Evolutionary conservation across 2,888 invertebrate genomes (phyloP).

Genomic region (Cheilosia urbana): DNA sequence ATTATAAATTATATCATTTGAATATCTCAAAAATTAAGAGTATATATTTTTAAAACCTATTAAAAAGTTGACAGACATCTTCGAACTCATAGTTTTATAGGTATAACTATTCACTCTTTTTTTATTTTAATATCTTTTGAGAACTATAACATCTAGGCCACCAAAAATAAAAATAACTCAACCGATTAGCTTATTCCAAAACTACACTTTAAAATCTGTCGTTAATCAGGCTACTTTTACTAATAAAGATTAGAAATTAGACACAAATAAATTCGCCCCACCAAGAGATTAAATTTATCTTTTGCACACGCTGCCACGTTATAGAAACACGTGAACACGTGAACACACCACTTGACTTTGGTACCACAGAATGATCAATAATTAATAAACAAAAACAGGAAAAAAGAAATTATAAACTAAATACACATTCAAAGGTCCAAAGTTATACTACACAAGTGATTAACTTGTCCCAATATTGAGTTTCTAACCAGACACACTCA

Average conservation of each 20-base stretch:
- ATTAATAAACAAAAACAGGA: not conserved
- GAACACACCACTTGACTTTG: conserved; percentile 2
- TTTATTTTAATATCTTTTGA: no score
- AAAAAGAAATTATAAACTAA: not conserved
- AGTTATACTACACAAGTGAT: not conserved
- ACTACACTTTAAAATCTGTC: not conserved
- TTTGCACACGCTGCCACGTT: conserved; percentile 26
- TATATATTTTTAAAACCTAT: no score
- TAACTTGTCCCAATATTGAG: not conserved
- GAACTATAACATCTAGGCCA: no score
- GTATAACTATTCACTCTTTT: no score
- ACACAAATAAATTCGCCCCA: not conserved
- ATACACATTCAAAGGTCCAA: conserved; percentile 1
- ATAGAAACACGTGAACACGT: conserved; percentile 28
- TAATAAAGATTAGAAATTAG: not conserved
- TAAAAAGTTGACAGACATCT: no score
- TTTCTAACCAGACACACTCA: not conserved
- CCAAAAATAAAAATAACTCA: no score
- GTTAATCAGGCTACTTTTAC: not conserved
- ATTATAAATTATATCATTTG: no score
- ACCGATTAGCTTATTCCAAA: no score
- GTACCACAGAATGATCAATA: conserved; percentile 11
- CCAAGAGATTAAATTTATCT: conserved; percentile 37
- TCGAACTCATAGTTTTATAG: no score
- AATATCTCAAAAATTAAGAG: no score